Percentiles rank a stretch among this genome's conserved stretches.
These are phyloP conservation scores for Molossus molossus DNA, from an alignment of 2,797 vertebrate species.

Conservation along the genomic window DNA sequence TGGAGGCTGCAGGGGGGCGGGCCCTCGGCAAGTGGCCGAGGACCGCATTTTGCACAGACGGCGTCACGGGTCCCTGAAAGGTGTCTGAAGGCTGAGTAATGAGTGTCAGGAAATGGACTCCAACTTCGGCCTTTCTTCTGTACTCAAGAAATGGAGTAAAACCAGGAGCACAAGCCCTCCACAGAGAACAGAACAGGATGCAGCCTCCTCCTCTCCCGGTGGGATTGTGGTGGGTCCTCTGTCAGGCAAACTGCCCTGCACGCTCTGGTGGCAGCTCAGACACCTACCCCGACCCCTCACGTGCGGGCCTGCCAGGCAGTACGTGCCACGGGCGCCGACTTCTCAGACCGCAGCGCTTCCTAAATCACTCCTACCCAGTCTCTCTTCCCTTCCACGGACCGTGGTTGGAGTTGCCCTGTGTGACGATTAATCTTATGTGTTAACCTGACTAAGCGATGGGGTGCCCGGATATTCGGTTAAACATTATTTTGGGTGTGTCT, in stretches of 20 bases:
- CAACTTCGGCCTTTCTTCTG: background rate
- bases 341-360: background rate
- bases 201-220: background rate
- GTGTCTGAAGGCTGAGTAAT: background rate
- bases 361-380: background rate
- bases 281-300: background rate
- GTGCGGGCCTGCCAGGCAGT: background rate
- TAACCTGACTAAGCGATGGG: background rate
- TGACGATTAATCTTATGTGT: background rate
- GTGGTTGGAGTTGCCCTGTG: background rate
- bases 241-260: background rate
- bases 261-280: accelerated
- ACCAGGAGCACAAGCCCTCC: background rate
- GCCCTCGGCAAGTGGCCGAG: background rate
- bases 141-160: background rate
- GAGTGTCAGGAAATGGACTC: background rate
- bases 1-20: background rate
- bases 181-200: background rate
- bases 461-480: background rate
- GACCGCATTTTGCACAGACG: slow-evolving; percentile 3
- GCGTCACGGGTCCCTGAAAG: background rate
- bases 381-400: background rate
- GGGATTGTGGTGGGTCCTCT: background rate
- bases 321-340: background rate
- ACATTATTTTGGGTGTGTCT: background rate